phyloP scores from a whole-genome alignment of 2,888 invertebrate genomes.

The Lordiphosa andalusiaca region DNA sequence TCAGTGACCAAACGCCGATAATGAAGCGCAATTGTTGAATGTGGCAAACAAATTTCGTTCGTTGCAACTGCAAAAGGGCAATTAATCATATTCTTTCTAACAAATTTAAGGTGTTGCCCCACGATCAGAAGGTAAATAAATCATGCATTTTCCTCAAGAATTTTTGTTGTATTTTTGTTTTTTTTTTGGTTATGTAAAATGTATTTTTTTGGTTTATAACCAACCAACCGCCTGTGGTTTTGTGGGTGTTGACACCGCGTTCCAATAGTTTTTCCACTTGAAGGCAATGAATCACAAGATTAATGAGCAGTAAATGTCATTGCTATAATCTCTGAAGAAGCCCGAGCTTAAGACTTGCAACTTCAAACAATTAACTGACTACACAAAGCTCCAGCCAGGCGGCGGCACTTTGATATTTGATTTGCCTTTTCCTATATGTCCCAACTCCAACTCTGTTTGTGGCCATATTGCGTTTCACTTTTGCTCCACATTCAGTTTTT shows the following conservation, averaged over 20 bases:
- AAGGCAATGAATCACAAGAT: neutral
- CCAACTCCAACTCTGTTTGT: slow-evolving; percentile 50
- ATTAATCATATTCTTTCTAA: slow-evolving; percentile 71
- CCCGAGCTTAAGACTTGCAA: slow-evolving; percentile 11
- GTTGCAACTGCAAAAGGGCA: slow-evolving; percentile 49
- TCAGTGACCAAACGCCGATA: slow-evolving; percentile 66
- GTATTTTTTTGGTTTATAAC: slow-evolving; percentile 15
- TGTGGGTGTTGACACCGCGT: slow-evolving; percentile 74
- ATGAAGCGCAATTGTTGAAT: slow-evolving; percentile 71
- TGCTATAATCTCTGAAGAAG: slow-evolving; percentile 54
- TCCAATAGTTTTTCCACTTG: slow-evolving; percentile 1
- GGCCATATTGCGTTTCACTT: slow-evolving; percentile 78
- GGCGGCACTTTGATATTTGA: slow-evolving; percentile 75
- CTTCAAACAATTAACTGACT: slow-evolving; percentile 55
- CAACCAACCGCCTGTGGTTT: slow-evolving; percentile 61
- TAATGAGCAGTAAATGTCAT: slow-evolving; percentile 55
- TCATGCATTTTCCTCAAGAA: slow-evolving; percentile 52
- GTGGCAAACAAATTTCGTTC: slow-evolving; percentile 57
- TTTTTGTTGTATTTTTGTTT: slow-evolving; percentile 14
- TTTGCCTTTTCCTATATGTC: slow-evolving; percentile 53
- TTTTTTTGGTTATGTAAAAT: slow-evolving; percentile 25
- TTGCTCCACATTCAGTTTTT: slow-evolving; percentile 70
- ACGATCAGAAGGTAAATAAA: slow-evolving; percentile 56
- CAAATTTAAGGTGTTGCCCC: slow-evolving; percentile 74
- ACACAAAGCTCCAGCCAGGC: slow-evolving; percentile 21